Evolutionary conservation across 1,140 invertebrate species (phyloP).

Genomic region (Drosophila yakuba): DNA sequence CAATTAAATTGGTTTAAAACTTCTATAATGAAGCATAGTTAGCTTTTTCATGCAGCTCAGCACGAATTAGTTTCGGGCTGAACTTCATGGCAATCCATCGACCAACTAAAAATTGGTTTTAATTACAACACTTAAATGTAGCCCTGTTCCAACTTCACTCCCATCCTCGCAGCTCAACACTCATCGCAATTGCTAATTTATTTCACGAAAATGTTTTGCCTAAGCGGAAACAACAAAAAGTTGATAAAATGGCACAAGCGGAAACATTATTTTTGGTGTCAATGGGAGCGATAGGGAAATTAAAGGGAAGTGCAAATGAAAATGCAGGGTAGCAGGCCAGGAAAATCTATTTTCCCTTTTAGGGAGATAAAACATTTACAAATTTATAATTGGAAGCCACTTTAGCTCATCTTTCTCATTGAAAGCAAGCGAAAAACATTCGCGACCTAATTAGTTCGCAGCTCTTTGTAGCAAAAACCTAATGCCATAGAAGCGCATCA

Average conservation of each 20-base stretch:
- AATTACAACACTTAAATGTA: constrained; percentile 43
- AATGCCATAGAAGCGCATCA: constrained; percentile 9
- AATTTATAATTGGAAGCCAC: no score
- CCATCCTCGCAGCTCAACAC: not conserved
- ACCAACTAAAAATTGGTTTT: constrained; percentile 35
- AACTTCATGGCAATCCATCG: constrained; percentile 28
- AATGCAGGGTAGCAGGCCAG: no score
- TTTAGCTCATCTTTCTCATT: no score
- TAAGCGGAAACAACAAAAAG: constrained; percentile 43
- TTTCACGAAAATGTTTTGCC: constrained; percentile 48
- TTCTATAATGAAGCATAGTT: constrained; percentile 60
- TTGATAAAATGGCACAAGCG: constrained; percentile 41
- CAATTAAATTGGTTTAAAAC: constrained; percentile 68
- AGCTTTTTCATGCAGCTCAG: constrained; percentile 39
- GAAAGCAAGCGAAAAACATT: not conserved
- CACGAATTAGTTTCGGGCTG: constrained; percentile 11
- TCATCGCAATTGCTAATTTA: constrained; percentile 34
- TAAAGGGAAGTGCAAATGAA: not conserved
- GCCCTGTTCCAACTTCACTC: not conserved
- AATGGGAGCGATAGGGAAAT: not conserved
- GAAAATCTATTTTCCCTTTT: not conserved
- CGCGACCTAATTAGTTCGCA: not conserved
- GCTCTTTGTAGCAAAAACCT: not conserved
- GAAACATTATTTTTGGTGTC: constrained; percentile 13
- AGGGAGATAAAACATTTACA: no score